Evolutionary conservation across 2,797 vertebrate species (phyloP).

Genomic region (Emys orbicularis): DNA sequence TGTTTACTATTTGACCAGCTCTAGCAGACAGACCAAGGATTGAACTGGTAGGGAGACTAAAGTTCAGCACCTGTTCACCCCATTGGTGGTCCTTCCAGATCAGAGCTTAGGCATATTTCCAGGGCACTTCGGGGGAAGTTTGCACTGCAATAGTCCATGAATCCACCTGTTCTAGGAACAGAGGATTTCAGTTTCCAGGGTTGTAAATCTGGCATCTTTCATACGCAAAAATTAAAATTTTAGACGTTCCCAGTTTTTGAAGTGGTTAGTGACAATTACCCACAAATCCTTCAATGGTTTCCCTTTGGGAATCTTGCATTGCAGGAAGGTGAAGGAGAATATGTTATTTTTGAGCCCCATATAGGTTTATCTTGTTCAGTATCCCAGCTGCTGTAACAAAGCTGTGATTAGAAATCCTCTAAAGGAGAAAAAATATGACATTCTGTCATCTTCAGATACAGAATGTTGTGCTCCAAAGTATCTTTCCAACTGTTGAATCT

Average conservation of each 20-base stretch:
- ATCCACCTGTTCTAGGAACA: background rate
- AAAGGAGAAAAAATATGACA: slow-evolving; percentile 1
- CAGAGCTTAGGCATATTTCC: background rate
- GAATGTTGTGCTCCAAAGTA: background rate
- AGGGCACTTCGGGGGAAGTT: background rate
- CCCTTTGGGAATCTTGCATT: background rate
- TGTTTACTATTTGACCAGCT: background rate
- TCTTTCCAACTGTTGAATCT: background rate
- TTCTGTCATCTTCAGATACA: slow-evolving; percentile 10
- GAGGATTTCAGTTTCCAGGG: background rate
- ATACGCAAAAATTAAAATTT: slow-evolving; percentile 4
- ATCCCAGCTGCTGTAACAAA: background rate
- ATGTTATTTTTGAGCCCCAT: slow-evolving; percentile 28
- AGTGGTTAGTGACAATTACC: background rate
- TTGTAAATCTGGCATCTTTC: background rate
- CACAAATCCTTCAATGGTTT: slow-evolving; percentile 15
- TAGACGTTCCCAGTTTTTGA: background rate
- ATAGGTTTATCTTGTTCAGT: slow-evolving; percentile 11
- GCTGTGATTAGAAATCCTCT: slow-evolving; percentile 14
- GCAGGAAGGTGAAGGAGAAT: background rate
- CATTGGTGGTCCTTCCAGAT: background rate
- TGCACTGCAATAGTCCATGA: background rate
- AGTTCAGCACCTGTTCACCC: background rate
- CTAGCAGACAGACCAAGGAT: background rate
- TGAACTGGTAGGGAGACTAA: background rate